Percentiles rank a stretch among this genome's conserved stretches.
Evolutionary conservation across 2,888 invertebrate species (phyloP).

Genomic region (Plemyria rubiginata): DNA sequence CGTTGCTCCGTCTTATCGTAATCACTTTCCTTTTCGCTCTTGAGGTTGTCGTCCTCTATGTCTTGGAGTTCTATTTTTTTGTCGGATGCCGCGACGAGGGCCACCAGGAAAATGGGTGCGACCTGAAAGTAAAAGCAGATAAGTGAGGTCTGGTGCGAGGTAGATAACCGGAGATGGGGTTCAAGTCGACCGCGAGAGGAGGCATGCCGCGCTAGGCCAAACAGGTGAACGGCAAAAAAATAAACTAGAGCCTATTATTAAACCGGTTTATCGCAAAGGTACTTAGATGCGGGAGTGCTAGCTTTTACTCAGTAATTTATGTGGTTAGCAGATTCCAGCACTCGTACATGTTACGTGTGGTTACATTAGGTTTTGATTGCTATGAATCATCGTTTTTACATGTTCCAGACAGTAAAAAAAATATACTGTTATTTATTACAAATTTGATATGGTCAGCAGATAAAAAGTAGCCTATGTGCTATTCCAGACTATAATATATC

Average conservation of each 20-base stretch:
- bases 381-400: conserved; percentile 15
- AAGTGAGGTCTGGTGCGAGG: conserved; percentile 47
- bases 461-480: too few species aligned
- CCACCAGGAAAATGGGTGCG: conserved; percentile 62
- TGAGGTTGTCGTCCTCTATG: conserved; percentile 89
- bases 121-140: conserved; percentile 78
- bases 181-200: conserved; percentile 38
- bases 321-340: conserved; percentile 65
- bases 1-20: conserved; percentile 56
- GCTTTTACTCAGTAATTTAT: conserved; percentile 78
- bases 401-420: conserved; percentile 6
- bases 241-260: conserved; percentile 70
- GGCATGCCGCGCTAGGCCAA: conserved; percentile 57
- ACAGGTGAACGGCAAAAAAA: conserved; percentile 80
- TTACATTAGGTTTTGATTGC: conserved; percentile 45
- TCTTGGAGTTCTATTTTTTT: conserved; percentile 90
- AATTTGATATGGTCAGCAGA: background rate
- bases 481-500: too few species aligned
- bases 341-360: conserved; percentile 58
- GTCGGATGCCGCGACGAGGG: conserved; percentile 72
- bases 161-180: conserved; percentile 50
- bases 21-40: conserved; percentile 81
- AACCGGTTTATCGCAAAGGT: conserved; percentile 67
- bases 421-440: background rate
- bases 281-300: conserved; percentile 69